phyloP scores from a whole-genome alignment of 2,113 vertebrate species.

The Actinemys pallida region DNA sequence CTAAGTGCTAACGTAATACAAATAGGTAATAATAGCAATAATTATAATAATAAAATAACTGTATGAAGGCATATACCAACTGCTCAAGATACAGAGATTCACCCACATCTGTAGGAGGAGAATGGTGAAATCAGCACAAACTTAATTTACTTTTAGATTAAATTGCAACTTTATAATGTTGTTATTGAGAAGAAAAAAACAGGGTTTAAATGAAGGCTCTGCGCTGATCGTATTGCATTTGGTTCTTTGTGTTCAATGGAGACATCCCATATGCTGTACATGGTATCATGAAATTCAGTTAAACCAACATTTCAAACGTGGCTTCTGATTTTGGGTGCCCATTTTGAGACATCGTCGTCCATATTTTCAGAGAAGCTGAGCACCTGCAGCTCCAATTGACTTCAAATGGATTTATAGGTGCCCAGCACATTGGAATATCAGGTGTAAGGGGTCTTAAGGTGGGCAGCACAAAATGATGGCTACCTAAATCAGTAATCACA shows the following conservation, averaged over 20 bases:
- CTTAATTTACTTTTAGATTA: not conserved
- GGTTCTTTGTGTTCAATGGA: not conserved
- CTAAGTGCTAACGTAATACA: not conserved
- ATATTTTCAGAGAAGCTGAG: not conserved
- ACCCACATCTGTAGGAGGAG: not conserved
- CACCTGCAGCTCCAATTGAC: not conserved
- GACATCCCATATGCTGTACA: not conserved
- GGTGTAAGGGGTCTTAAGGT: not conserved
- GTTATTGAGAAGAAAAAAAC: not conserved
- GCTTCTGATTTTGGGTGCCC: not conserved
- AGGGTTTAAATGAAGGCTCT: not conserved
- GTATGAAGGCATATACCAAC: not conserved
- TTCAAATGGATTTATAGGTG: not conserved
- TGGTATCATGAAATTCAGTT: not conserved
- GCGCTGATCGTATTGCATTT: not conserved
- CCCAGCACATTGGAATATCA: too few species aligned
- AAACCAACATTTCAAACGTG: not conserved
- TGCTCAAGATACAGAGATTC: not conserved
- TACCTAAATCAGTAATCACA: not conserved
- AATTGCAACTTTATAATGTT: not conserved
- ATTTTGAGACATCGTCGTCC: not conserved
- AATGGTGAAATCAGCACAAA: not conserved
- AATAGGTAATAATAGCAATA: not conserved
- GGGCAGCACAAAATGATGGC: not conserved
- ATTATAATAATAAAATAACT: not conserved